Conservation (phyloP, 2,888 invertebrate species). For the Drosophila melanosoma region DNA sequence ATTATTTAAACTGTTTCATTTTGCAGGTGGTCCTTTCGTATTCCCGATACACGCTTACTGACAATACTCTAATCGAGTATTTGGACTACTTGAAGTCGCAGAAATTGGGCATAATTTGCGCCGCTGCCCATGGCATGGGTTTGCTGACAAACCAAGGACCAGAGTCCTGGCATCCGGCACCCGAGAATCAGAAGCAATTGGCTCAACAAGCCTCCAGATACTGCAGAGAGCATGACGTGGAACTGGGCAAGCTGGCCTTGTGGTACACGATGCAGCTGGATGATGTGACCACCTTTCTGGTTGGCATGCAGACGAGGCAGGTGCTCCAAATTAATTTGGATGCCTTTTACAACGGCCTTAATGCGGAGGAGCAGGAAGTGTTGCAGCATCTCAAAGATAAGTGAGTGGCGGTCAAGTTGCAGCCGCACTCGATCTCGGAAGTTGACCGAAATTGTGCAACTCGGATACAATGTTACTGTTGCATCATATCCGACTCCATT, state of each 20-base stretch:
- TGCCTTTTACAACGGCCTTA: slow-evolving; percentile 88
- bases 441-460: slow-evolving; percentile 79
- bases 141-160: slow-evolving; percentile 91
- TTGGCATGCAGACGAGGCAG: slow-evolving; percentile 90
- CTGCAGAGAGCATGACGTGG: slow-evolving; percentile 88
- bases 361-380: slow-evolving; percentile 88
- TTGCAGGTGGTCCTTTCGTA: slow-evolving; percentile 87
- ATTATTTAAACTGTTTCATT: background rate
- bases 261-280: slow-evolving; percentile 88
- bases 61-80: slow-evolving; percentile 90
- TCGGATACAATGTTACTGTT: slow-evolving; percentile 80
- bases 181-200: slow-evolving; percentile 84
- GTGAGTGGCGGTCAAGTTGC: slow-evolving; percentile 84
- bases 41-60: slow-evolving; percentile 91
- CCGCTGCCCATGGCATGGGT: slow-evolving; percentile 93
- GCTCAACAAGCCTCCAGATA: slow-evolving; percentile 86
- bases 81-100: slow-evolving; percentile 87
- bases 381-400: slow-evolving; percentile 88
- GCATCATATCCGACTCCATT: slow-evolving; percentile 67
- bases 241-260: slow-evolving; percentile 90
- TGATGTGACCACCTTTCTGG: slow-evolving; percentile 89
- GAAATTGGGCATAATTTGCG: slow-evolving; percentile 93
- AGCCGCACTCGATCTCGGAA: slow-evolving; percentile 60
- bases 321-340: slow-evolving; percentile 89
- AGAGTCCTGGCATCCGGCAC: slow-evolving; percentile 92